These are phyloP conservation scores for Hemichromis elongatus DNA, from an alignment of 2,113 vertebrate genomes.

Conservation along the genomic window DNA sequence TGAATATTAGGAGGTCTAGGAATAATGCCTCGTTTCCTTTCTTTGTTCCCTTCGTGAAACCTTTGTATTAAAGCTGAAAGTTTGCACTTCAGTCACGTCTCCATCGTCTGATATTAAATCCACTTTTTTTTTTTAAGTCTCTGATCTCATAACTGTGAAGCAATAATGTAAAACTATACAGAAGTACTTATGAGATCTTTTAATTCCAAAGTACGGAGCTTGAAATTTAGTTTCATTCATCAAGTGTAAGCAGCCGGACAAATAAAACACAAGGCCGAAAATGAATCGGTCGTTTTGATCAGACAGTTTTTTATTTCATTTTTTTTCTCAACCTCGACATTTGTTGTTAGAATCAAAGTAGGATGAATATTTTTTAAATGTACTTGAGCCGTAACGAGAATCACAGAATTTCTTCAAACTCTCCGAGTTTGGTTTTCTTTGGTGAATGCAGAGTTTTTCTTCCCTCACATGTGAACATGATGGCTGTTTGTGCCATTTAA, in stretches of 20 bases:
- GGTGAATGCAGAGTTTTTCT: background rate
- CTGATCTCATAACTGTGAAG: background rate
- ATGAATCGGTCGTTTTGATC: background rate
- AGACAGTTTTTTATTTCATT: accelerated
- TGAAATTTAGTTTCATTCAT: background rate
- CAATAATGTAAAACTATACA: background rate
- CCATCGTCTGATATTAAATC: background rate
- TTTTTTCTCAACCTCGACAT: background rate
- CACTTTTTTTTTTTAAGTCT: background rate
- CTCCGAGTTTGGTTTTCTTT: background rate
- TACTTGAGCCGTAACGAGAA: background rate
- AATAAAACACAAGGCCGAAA: background rate
- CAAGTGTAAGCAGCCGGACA: background rate
- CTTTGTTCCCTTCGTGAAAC: background rate
- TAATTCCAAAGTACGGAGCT: background rate
- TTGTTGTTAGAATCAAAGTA: background rate
- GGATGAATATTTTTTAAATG: background rate
- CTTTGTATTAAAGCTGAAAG: background rate
- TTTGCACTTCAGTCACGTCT: background rate
- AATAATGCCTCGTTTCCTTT: accelerated
- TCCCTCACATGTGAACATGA: background rate
- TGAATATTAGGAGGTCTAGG: background rate
- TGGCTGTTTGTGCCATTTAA: background rate
- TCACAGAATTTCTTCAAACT: background rate
- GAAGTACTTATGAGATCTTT: background rate